Evolutionary conservation across 2,113 vertebrate species (phyloP).

Genomic region (Salvator merianae): DNA sequence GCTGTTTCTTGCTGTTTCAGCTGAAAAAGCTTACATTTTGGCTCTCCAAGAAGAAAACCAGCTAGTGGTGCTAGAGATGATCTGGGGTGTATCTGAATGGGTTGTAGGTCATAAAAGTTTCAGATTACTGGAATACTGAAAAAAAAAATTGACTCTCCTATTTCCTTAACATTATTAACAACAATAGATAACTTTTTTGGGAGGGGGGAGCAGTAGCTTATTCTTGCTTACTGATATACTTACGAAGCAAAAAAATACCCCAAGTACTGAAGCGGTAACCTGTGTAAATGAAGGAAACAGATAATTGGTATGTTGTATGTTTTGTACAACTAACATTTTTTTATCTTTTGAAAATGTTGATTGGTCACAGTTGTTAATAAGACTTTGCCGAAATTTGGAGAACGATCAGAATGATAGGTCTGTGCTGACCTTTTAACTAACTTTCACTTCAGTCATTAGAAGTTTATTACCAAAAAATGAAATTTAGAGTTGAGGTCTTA

Average conservation of each 20-base stretch:
- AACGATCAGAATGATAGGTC: too few species aligned
- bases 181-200: background rate
- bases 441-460: background rate
- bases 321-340: background rate
- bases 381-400: too few species aligned
- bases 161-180: background rate
- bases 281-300: background rate
- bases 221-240: background rate
- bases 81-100: background rate
- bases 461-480: background rate
- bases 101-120: background rate
- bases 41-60: background rate
- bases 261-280: background rate
- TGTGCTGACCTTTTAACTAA: background rate
- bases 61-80: constrained; percentile 6
- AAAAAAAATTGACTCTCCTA: background rate
- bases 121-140: background rate
- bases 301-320: background rate
- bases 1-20: constrained; percentile 16
- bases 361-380: background rate
- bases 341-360: background rate
- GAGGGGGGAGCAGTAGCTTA: background rate
- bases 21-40: background rate
- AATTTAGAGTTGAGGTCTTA: background rate
- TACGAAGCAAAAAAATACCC: background rate